A percentile compares a stretch with the other conserved stretches of the same genome.
These are phyloP conservation scores for Alectura lathami DNA, from an alignment of 2,113 vertebrate genomes.

Conservation along the genomic window DNA sequence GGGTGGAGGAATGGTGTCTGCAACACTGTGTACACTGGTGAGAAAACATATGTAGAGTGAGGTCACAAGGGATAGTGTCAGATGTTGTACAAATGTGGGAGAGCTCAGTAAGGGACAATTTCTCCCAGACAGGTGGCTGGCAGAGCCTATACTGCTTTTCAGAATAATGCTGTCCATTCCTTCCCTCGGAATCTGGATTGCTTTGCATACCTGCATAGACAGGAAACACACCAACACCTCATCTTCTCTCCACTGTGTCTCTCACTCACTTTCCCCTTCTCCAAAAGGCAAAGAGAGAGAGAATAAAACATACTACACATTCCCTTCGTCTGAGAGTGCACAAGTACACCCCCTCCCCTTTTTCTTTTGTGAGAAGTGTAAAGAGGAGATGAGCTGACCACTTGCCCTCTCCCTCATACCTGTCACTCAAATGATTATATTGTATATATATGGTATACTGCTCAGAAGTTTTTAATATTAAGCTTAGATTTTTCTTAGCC, in stretches of 20 bases:
- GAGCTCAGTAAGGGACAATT: neutral
- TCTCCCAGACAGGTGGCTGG: neutral
- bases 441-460: neutral
- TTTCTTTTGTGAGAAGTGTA: neutral
- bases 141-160: neutral
- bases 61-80: neutral
- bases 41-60: neutral
- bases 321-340: neutral
- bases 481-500: neutral
- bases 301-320: neutral
- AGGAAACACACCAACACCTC: neutral
- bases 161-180: neutral
- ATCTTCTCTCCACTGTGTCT: neutral
- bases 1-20: neutral
- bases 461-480: neutral
- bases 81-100: neutral
- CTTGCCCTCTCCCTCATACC: neutral
- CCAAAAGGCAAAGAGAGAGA: neutral
- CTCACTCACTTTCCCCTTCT: neutral
- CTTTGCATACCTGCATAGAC: neutral
- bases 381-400: fast-evolving
- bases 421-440: neutral
- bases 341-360: neutral
- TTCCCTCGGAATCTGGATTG: neutral
- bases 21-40: neutral